These are phyloP conservation scores for Python bivittatus DNA, from an alignment of 2,113 vertebrate genomes.

Conservation along the genomic window DNA sequence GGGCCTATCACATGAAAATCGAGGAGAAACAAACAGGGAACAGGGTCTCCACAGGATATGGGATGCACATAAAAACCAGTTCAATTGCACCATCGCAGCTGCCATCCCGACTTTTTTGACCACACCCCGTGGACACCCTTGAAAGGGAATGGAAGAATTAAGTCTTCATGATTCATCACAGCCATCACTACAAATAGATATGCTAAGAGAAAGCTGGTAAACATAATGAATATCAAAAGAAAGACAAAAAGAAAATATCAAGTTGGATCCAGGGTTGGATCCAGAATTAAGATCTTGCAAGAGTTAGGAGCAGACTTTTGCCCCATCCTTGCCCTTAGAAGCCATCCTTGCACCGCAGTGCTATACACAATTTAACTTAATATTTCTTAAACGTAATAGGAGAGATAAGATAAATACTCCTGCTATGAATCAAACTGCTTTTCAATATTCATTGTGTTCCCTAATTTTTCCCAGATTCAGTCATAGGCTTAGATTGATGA, in stretches of 20 bases:
- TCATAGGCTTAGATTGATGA: too few relatives aligned
- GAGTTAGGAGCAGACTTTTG: too few relatives aligned
- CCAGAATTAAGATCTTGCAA: too few relatives aligned
- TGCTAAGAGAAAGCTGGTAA: neutral
- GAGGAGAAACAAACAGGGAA: neutral
- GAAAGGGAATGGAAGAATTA: neutral
- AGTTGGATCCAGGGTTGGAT: too few relatives aligned
- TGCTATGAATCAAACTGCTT: neutral
- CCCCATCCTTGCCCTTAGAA: too few relatives aligned
- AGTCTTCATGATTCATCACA: neutral
- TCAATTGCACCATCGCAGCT: neutral
- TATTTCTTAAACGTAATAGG: too few relatives aligned
- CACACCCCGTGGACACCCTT: neutral
- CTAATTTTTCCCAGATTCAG: too few relatives aligned
- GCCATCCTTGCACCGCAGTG: too few relatives aligned
- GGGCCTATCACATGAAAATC: neutral
- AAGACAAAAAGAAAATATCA: neutral
- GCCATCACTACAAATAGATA: neutral
- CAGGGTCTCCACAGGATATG: neutral
- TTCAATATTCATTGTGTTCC: neutral
- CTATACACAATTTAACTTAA: too few relatives aligned
- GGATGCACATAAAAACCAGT: neutral
- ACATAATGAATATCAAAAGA: neutral
- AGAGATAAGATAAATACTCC: slow-evolving; percentile 44
- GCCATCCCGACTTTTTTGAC: neutral